phyloP scores from a whole-genome alignment of 1,140 invertebrate genomes.

The Chrysopa pallens region DNA sequence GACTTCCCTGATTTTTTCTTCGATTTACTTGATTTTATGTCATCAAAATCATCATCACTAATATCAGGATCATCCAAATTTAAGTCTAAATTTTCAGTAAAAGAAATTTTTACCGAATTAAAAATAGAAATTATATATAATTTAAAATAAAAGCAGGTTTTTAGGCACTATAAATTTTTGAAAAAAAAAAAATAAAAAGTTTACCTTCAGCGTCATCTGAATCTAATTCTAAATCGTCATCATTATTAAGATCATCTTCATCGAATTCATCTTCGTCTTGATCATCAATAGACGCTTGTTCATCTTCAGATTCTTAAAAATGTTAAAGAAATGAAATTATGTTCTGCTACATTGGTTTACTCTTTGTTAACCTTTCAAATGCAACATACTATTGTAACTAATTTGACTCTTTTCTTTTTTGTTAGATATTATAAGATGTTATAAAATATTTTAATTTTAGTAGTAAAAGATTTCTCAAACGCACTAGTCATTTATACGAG shows the following conservation, averaged over 20 bases:
- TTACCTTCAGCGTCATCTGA: constrained; percentile 15
- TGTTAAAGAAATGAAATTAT: no score
- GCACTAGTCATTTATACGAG: no score
- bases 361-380: no score
- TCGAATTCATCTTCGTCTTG: constrained; percentile 14
- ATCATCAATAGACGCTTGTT: constrained; percentile 23
- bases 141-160: no score
- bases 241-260: constrained; percentile 12
- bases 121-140: no score
- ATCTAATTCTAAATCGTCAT: constrained; percentile 15
- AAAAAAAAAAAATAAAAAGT: neutral
- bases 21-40: constrained; percentile 6
- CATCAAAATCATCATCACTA: constrained; percentile 2
- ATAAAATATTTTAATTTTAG: no score
- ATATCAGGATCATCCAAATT: constrained; percentile 9
- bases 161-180: no score
- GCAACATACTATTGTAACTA: no score
- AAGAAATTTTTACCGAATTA: neutral
- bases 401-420: no score
- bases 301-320: constrained; percentile 18
- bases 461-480: no score
- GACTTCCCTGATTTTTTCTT: constrained; percentile 6
- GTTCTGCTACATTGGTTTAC: no score
- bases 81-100: constrained; percentile 10
- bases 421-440: no score